Evolutionary conservation across 1,140 invertebrate species (phyloP), one percentile per base, ranked within the genome.

Genomic region (Monomorium pharaonis): DNA sequence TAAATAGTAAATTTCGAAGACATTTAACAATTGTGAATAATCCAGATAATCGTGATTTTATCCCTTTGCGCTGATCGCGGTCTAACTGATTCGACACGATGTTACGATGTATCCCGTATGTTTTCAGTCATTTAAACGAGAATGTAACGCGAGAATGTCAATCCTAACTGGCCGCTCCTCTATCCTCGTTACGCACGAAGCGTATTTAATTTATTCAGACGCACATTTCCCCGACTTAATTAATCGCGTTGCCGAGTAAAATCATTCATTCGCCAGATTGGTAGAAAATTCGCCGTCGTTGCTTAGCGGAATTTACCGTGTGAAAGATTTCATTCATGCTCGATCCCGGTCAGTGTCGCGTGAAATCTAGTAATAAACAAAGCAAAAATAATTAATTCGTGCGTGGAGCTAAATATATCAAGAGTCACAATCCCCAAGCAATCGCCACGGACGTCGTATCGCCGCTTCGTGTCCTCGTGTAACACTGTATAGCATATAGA

Each of bases 381-480:
- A 56, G 63, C 62, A 16, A 54, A 27, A 37, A 69, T n/a, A n/a
- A 80, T 80, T 54, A 69, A 80, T 80, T 80, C 62, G 47, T 42
- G n/a, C 60, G 60, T 12, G 27, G 56, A 56, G 14, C 24, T 33
- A 70, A 67, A 78, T 77, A 21, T 63, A 51, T 65, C 33, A 47
- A 44, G 3, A 54, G 10, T 9, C 27, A 14, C 58, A 77, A 49
- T 33, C 27, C 27, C 42, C 56, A 62, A 63, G 42, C 58, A 63
- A 77, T 77, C 69, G 33, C 21, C 44, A 33, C 78, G n/a, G 18
- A 18, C 44, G 58, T 49, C n/a, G n/a, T n/a, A 78, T 54, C 77
- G 77, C 24, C 51, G 37, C 65, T 42, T 62, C 51, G 51, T 78
- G 16, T 65, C 21, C 21, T 75, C 16, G 33, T 54, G 18, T 24